Evolutionary conservation across 1,140 invertebrate species (phyloP).

Genomic region (Battus philenor): DNA sequence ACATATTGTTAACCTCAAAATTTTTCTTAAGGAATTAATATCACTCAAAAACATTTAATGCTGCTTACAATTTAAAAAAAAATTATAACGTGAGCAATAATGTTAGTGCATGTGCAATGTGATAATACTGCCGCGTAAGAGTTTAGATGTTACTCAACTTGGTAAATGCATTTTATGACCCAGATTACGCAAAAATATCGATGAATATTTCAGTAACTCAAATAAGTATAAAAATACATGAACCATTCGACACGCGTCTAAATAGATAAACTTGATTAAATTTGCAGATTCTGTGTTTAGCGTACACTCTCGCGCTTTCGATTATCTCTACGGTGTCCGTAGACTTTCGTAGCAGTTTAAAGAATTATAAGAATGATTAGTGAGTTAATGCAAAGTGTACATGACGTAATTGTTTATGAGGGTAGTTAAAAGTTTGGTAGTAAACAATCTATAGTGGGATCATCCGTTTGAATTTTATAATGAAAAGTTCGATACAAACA

Average conservation of each 20-base stretch:
- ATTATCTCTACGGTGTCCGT: slow-evolving; percentile 32
- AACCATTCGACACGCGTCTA: no score
- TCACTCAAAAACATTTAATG: no score
- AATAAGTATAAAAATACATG: no score
- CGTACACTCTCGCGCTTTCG: no score
- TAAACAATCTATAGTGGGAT: background rate
- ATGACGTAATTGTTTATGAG: slow-evolving; percentile 16
- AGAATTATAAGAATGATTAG: background rate
- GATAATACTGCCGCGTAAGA: slow-evolving; percentile 7
- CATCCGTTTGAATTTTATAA: background rate
- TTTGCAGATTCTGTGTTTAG: no score
- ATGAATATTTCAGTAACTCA: background rate
- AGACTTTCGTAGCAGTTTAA: slow-evolving; percentile 33
- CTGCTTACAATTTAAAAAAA: background rate
- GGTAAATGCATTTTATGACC: slow-evolving; percentile 1
- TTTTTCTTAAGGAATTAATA: no score
- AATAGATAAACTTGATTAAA: no score
- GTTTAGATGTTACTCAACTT: slow-evolving; percentile 8
- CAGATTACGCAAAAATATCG: slow-evolving; percentile 4
- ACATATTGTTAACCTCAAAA: no score
- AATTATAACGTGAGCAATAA: background rate
- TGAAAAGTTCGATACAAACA: background rate
- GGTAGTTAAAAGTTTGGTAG: slow-evolving; percentile 16
- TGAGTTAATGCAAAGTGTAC: slow-evolving; percentile 3
- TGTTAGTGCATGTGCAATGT: background rate